These are phyloP conservation scores for Actinopyga echinites DNA, from an alignment of 53 echinoderm and acorn worm species.

Conservation along the genomic window DNA sequence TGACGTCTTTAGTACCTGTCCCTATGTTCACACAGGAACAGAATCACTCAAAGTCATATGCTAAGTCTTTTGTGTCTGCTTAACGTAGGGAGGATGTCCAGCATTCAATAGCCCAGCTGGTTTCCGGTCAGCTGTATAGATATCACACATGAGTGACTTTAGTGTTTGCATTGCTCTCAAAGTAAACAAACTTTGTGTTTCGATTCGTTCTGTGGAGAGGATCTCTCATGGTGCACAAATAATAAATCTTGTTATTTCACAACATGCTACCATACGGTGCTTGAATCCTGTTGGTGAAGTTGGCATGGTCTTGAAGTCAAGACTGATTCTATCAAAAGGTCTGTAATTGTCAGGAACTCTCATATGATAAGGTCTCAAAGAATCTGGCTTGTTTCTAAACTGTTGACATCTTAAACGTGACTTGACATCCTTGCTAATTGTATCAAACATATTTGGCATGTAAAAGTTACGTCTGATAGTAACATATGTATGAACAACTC, in stretches of 20 bases:
- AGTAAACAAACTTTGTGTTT: too few relatives aligned
- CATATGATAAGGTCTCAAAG: conserved; percentile 39
- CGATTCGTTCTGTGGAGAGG: too few relatives aligned
- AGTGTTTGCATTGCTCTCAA: too few relatives aligned
- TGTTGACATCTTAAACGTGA: conserved; percentile 57
- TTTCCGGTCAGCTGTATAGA: too few relatives aligned
- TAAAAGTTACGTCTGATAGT: conserved; percentile 40
- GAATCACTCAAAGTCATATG: too few relatives aligned
- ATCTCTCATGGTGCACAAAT: conserved; percentile 52
- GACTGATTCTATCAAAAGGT: conserved; percentile 54
- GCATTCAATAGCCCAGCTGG: too few relatives aligned
- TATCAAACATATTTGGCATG: conserved; percentile 58
- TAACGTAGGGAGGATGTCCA: too few relatives aligned
- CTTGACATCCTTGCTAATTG: conserved; percentile 41
- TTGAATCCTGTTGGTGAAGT: conserved; percentile 53
- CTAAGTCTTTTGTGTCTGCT: too few relatives aligned
- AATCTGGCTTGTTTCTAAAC: conserved; percentile 53
- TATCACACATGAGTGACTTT: too few relatives aligned
- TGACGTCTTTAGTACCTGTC: too few relatives aligned
- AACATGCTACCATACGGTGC: conserved; percentile 58
- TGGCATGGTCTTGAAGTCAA: conserved; percentile 60
- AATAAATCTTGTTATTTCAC: conserved; percentile 59
- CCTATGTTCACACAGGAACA: too few relatives aligned
- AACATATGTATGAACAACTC: too few relatives aligned
- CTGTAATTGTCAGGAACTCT: conserved; percentile 52